Evolutionary conservation across 2,797 vertebrate species (phyloP).

Genomic region (Loriculus beryllinus): DNA sequence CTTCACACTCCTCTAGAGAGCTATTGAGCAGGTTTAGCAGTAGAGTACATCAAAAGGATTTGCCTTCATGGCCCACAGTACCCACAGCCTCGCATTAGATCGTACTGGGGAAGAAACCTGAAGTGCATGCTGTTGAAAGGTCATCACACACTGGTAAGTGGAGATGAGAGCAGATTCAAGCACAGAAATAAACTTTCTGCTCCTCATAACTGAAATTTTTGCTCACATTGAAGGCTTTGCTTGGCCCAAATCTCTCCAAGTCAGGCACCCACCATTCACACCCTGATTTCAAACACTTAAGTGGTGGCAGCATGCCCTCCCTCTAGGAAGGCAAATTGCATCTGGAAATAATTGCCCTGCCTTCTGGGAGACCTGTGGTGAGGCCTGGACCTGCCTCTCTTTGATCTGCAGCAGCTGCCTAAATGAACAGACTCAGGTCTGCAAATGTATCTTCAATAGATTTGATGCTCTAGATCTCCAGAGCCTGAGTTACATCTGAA

Average conservation of each 20-base stretch:
- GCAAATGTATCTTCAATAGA: background rate
- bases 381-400: background rate
- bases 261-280: background rate
- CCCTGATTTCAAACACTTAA: background rate
- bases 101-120: background rate
- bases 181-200: background rate
- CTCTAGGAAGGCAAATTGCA: background rate
- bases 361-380: background rate
- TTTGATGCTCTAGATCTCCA: background rate
- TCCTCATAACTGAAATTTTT: background rate
- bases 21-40: background rate
- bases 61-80: background rate
- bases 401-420: background rate
- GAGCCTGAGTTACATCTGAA: background rate
- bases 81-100: background rate
- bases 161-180: background rate
- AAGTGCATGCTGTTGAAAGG: background rate
- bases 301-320: background rate
- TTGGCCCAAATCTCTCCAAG: background rate
- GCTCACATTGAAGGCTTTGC: background rate
- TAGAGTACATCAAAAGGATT: background rate
- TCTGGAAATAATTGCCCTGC: background rate
- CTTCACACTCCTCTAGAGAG: background rate
- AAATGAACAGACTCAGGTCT: background rate
- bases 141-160: background rate